Base-by-base conservation (phyloP, 2,888 invertebrate species). In the Agrochola lota region DNA sequence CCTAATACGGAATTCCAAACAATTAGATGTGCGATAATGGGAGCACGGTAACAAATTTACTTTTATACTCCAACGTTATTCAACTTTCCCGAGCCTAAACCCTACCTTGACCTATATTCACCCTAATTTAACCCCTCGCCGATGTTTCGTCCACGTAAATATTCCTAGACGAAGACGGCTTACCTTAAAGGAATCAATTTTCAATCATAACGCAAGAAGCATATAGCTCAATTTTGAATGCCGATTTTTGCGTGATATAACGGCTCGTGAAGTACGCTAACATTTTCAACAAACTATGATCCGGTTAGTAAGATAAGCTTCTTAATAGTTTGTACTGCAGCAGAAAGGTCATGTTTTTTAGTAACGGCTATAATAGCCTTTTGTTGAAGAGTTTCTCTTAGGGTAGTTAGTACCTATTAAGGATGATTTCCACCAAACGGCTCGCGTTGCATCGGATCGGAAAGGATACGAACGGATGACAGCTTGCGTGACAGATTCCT, bases 81-180 rank as follows among this genome's bases (percentile, higher is more conserved):
- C 89, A 90, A 90, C 86, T 88, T 91, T 89, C 85, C 86, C 83
- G 81, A 85, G 83, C 35, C 35, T 86, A 82, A 87, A 90, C 91
- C 84, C 90, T 92, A 90, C 94, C 94, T 94, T 94, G 94, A 93
- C 94, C 93, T 89, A 92, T 82, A 91, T 93, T 83, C 87, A 88
- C 89, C 92, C 90, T 85, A 88, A 92, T 88, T 90, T 91, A 91
- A 91, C 90, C 90, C 89, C 89, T 87, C 88, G 81, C 84, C 82
- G 84, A 88, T 87, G 85, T 84, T 88, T 85, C 85, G 77, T 82
- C 57, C 69, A 66, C 87, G 87, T 90, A 88, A 89, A 88, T 88
- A 90, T 89, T 87, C 71, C 71, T 84, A 87, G 81, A 35, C 67
- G 55, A 82, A 85, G 59, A 74, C 63, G 60, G 81, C 78, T 71